Evolutionary conservation across 1,140 invertebrate species (phyloP), one percentile per base, ranked within the genome.

Genomic region (Calosoma granatense): DNA sequence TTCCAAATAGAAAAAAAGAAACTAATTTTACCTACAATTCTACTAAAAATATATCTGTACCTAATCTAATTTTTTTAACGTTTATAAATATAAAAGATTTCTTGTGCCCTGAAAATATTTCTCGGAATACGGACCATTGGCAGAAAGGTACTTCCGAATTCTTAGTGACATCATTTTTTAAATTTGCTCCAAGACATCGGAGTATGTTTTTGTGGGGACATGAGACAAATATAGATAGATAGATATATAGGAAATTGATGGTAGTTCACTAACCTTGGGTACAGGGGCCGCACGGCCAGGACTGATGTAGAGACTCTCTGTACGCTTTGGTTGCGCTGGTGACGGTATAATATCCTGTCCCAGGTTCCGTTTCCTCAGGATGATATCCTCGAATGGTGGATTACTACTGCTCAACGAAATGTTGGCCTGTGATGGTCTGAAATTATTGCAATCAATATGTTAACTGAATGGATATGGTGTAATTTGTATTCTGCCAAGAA

Each of bases 271-370:
- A 39, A 70, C 64, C 63, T 67, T 67, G 57, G 61, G 39, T 17
- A 59, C 54, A 57, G 63, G 63, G 20, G 66, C 56, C 22, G 23
- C 55, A 55, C 62, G 62, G 22, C 61, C 63, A 58, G 77, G 79
- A 55, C 78, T 74, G 61, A 86, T 78, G 67, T 82, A 87, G 51
- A 88, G 74, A 72, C 90, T 94, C 68, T 94, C 91, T 53, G 91
- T 94, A 62, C 92, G 78, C 70, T 92, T 92, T 36, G 90, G 90
- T 69, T 92, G 88, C 59, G 83, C 82, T 54, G 80, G 82, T 64
- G 88, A 88, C 26, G 88, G 86, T 65, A 90, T 82, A 68, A 93
- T 92, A 69, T 92, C 90, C 74, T 92, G 90, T 47, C 87, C 88
- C 52, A 92, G 78, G 56, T 78, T 84, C 62, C 87, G 78, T 68